phyloP scores from a whole-genome alignment of 2,888 invertebrate genomes.

The Thymelicus sylvestris region DNA sequence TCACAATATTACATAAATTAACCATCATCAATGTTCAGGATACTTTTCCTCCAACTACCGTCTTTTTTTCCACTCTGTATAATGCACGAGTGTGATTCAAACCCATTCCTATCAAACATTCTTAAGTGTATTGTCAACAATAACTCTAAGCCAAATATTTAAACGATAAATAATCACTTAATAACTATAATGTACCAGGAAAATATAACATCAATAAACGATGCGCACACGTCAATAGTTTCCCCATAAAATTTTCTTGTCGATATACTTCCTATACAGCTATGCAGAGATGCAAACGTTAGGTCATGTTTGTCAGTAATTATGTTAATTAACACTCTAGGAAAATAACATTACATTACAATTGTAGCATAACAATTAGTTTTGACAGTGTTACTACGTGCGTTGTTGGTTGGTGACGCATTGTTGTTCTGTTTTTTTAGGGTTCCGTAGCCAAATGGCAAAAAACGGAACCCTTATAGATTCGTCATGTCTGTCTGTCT shows the following conservation, averaged over 20 bases:
- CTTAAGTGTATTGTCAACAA: background rate
- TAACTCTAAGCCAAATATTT: background rate
- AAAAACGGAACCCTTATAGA: too few species aligned
- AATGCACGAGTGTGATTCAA: too few species aligned
- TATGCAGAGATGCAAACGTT: background rate
- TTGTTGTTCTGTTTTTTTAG: background rate
- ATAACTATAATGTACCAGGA: background rate
- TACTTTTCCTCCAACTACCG: too few species aligned
- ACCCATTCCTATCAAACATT: too few species aligned
- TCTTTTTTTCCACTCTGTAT: too few species aligned
- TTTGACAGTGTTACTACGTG: background rate
- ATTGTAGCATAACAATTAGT: background rate
- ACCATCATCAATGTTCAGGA: too few species aligned
- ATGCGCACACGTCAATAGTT: background rate
- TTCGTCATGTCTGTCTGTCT: too few species aligned
- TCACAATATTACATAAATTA: too few species aligned
- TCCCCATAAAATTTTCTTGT: background rate
- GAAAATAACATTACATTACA: conserved; percentile 3
- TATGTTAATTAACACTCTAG: conserved; percentile 6
- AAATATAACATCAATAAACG: background rate
- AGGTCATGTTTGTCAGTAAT: conserved; percentile 5
- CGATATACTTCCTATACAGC: background rate
- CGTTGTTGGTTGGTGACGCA: background rate
- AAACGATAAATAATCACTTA: background rate
- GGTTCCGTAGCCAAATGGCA: too few species aligned